Conservation (phyloP, 2,113 vertebrate species). For the Barbus barbus region DNA sequence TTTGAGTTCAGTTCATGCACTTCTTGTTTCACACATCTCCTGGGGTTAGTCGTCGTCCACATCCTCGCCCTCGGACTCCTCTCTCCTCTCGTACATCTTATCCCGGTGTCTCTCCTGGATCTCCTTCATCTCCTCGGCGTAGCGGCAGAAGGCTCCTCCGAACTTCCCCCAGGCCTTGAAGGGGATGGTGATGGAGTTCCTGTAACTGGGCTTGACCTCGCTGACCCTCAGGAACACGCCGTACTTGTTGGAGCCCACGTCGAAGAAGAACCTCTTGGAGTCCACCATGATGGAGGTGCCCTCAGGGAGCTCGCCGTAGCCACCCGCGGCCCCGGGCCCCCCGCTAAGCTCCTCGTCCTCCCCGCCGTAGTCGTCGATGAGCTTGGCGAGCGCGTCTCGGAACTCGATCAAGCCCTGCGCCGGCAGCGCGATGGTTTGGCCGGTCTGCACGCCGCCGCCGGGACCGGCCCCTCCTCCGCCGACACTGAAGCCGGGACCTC, state of each 20-base stretch:
- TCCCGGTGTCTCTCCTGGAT: slow-evolving; percentile 93
- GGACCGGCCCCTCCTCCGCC: slow-evolving; percentile 70
- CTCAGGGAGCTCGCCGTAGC: slow-evolving; percentile 89
- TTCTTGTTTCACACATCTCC: slow-evolving; percentile 63
- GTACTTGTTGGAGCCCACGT: slow-evolving; percentile 97
- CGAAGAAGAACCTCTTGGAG: slow-evolving; percentile 95
- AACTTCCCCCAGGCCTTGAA: slow-evolving; percentile 97
- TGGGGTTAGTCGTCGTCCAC: slow-evolving; percentile 89
- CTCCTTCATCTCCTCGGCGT: slow-evolving; percentile 97
- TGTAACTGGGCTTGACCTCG: slow-evolving; percentile 96
- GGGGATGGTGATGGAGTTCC: slow-evolving; percentile 96
- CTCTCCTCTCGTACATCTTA: slow-evolving; percentile 88
- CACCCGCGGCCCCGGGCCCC: slow-evolving; percentile 73
- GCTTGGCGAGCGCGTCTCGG: slow-evolving; percentile 91
- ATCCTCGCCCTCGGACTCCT: slow-evolving; percentile 93
- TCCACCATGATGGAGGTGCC: slow-evolving; percentile 97
- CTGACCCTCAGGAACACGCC: slow-evolving; percentile 95
- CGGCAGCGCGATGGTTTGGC: slow-evolving; percentile 92
- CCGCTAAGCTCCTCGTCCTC: slow-evolving; percentile 88
- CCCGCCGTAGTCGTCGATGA: slow-evolving; percentile 92
- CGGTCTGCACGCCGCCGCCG: slow-evolving; percentile 80
- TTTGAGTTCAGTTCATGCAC: slow-evolving; percentile 79
- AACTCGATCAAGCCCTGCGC: slow-evolving; percentile 96
- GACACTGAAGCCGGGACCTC: slow-evolving; percentile 83
- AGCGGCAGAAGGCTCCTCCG: slow-evolving; percentile 90